Base-by-base conservation (phyloP, 2,113 vertebrate genomes). In the Diglossa brunneiventris region DNA sequence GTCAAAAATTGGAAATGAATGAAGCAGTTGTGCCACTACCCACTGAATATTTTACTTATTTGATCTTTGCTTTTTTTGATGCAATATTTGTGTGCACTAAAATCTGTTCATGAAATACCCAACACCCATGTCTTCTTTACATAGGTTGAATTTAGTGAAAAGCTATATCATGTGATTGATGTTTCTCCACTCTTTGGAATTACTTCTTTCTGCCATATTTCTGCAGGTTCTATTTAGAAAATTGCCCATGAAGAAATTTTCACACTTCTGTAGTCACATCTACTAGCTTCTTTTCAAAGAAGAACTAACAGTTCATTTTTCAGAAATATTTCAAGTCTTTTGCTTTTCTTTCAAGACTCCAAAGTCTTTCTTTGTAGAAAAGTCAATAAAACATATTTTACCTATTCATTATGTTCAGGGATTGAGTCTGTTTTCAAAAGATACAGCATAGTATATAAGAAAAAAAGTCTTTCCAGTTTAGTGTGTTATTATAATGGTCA, bases 191-290 rank as follows among this genome's bases (percentile, higher is more conserved):
- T 79, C 35, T 58, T 75, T 79, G 22, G 23, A 90, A 67, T n/a
- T 67, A 26, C 16, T 85, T 70, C 18, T 62, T 92, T 90, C 56
- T 74, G 33, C 5, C 15, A 33, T 86, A 68, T 70, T 85, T 84
- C 59, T 88, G 28, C n/a, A 83, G 15, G 31, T 59, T 85, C 24
- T 83, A 63, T 75, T 84, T 41, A 49, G 70, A 72, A 94, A 90
- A 74, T 75, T 75, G 41, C 13, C 50, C 61, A 15, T 28, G 13
- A 39, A 79, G 64, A 81, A 95, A 69, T 5, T 39, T 41, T 52
- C 20, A 47, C 15, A 27, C 5, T 59, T 81, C n/a, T 52, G 13
- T 46, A 61, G 59, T 61, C 64, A 64, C 23, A 64, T 47, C 76
- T 37, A 47, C 28, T 37, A 35, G 3, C 10, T 86, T 63, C 12